Base-by-base conservation (phyloP, 2,888 invertebrate species). In the Elysia crispata region DNA sequence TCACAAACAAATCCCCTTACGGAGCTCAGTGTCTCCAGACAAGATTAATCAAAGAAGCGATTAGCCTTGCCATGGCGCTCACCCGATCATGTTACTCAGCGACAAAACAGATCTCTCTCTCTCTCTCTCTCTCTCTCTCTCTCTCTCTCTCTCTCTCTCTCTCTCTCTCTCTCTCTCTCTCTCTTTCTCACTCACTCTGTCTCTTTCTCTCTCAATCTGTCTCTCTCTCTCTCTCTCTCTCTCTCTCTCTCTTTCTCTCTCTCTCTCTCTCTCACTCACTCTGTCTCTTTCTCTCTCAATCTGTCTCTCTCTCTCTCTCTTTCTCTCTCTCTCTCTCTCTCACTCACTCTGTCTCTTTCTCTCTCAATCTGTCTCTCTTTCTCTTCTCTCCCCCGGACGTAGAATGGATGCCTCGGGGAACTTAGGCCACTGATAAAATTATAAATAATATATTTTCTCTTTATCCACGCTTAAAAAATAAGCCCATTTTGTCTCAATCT, bases 121-220 rank as follows among this genome's bases (percentile, higher is more conserved):
- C 28, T n/a, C 11, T 50, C 73, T 6, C 18, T 15, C 28, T 54
- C 54, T 73, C 31, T 31, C 41, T 54, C 76, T 64, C 33, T 62
- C 41, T 75, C 74, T 75, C 57, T 54, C 57, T 75, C 74, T 75
- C 64, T n/a, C 64, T 64, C 25, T 23, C 25, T 23, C 25, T 23
- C 25, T 23, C 25, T 23, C 25, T 23, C 25, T 23, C 64, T n/a
- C 23, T 23, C 25, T 23, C 23, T 23, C 11, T 11, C 23, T 23
- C n/a, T n/a, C n/a, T n/a, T 41, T 41, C 3, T 41, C 5, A 6
- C 5, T 41, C 5, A 6, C 5, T 41, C 41, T 41, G 41, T 41
- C 11, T 41, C 5, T 41, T 6, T 41, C 3, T 41, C 41, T 41
- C 5, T 41, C 41, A 6, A 23, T 20, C 18, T 30, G 20, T 28